Evolutionary conservation across 2,888 invertebrate species (phyloP), one percentile per base, ranked within the genome.

Genomic region (Drosophila meridiana): DNA sequence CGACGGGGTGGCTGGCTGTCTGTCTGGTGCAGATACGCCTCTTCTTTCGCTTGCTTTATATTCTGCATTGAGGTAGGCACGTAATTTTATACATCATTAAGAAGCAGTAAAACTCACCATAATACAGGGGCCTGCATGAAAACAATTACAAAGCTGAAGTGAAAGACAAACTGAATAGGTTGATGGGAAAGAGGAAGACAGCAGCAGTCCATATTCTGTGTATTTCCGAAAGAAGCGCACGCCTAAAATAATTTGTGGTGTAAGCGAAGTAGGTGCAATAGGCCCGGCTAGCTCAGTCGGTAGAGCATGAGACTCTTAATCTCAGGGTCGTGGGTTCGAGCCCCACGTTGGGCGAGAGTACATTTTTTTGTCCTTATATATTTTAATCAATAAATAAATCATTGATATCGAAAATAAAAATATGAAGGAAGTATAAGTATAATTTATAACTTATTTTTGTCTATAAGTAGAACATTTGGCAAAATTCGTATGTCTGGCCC

Each of bases 281-380:
- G 20, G 87, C 87, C 87, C 87, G 87, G 87, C 87, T 87, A 87
- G 87, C 87, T 87, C 87, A 87, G 87, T 87, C 87, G 87, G 87
- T 87, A 87, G 87, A 87, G 87, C 87, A 87, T 89, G 87, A 87
- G 87, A 87, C 87, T 87, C 87, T 87, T 87, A 87, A 87, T 87
- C 89, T 87, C 87, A 89, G 87, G 87, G 69, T 69, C 69, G 73
- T 89, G 90, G 82, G 88, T 90, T 89, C 89, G 89, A 90, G 90
- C 90, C 86, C 86, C 86, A 87, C 90, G 86, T 90, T 90, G 86
- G 85, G 83, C 83, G 83, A 20, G 20, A 20, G 20, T 20, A 20
- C 20, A 20, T 20, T 20, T 20, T 20, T 20, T 20, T 20, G 20
- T 20, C 20, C 20, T 20, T 20, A 20, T 20, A 20, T 20, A 20